Conservation (phyloP, 2,888 invertebrate genomes). For the Anoplius nigerrimus region DNA sequence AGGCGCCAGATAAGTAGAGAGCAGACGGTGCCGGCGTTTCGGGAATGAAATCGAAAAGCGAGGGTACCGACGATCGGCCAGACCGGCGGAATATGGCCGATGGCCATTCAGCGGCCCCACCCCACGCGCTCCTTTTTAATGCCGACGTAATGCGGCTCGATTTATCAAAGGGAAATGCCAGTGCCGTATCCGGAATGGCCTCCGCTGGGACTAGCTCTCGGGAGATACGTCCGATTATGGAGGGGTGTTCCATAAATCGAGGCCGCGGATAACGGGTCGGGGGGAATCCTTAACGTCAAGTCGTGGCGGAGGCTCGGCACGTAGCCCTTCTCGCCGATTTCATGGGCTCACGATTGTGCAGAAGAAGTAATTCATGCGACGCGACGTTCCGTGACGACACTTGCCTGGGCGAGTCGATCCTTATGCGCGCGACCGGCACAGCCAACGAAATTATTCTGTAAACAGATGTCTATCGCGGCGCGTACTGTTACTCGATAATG, state of each 20-base stretch:
- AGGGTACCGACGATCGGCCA: constrained; percentile 9
- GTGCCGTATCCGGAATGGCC: constrained; percentile 25
- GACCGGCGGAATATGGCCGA: neutral
- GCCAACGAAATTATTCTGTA: too few relatives aligned
- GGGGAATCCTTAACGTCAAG: neutral
- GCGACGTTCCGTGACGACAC: too few relatives aligned
- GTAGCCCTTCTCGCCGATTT: constrained; percentile 9
- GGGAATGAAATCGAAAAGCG: constrained; percentile 57
- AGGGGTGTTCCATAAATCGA: constrained; percentile 38
- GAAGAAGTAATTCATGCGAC: too few relatives aligned
- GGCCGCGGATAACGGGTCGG: constrained; percentile 16
- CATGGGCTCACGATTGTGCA: constrained; percentile 23
- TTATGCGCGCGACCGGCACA: too few relatives aligned
- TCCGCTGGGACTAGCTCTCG: constrained; percentile 17
- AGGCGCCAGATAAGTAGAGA: constrained; percentile 70
- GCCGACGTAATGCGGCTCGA: constrained; percentile 31
- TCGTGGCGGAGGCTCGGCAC: constrained; percentile 12
- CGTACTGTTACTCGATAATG: too few relatives aligned
- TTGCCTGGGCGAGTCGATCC: too few relatives aligned
- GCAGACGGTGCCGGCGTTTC: constrained; percentile 51
- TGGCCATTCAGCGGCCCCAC: constrained; percentile 1
- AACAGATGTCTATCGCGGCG: too few relatives aligned
- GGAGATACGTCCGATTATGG: constrained; percentile 34
- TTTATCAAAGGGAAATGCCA: constrained; percentile 34
- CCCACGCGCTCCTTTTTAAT: constrained; percentile 22